Base-by-base conservation (phyloP, 2,888 invertebrate genomes). In the Hirtodrosophila duncani region DNA sequence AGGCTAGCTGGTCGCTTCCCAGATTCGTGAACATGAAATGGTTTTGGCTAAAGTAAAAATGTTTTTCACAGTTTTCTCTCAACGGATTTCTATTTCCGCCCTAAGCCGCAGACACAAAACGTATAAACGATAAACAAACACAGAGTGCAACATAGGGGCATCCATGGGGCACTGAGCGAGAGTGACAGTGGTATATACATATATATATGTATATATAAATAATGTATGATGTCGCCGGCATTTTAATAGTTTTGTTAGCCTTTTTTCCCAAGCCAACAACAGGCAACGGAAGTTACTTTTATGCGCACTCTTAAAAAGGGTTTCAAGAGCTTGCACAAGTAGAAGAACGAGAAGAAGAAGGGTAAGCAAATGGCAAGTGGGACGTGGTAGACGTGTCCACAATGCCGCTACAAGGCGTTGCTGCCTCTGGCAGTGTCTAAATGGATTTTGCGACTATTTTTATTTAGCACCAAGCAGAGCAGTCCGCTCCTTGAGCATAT, bases 241-340 rank as follows among this genome's bases (percentile, higher is more conserved):
- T 65, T 75, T 81, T 79, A 75, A 81, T 79, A 75, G 82, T 81
- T 79, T 81, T 67, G 71, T 79, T 70, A 65, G 74, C 62, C 59
- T 24, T 52, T 67, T 53, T 69, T 62, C 24, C 37, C 45, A 24
- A 23, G 64, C 17, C 55, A 50, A 46, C 45, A 43, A 31, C 68
- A 37, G 65, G 56, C 72, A 57, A 58, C 65, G 74, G 69, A 81
- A 69, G 74, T 56, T 45, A 69, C 79, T 74, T 81, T 81, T 81
- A 66, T 81, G 74, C 55, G 51, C 62, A 41, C 59, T 43, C 66
- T 50, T 52, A 63, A 81, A 63, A 60, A 48, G 48, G 74, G 55
- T 33, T 58, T 53, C 17, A 26, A 29, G 38, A n/a, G 23, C 26
- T 24, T 24, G 36, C 29, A 33, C 13, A 11, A 16, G 2, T n/a